phyloP scores from a whole-genome alignment of 1,140 invertebrate species.

The Drosophila mauritiana region DNA sequence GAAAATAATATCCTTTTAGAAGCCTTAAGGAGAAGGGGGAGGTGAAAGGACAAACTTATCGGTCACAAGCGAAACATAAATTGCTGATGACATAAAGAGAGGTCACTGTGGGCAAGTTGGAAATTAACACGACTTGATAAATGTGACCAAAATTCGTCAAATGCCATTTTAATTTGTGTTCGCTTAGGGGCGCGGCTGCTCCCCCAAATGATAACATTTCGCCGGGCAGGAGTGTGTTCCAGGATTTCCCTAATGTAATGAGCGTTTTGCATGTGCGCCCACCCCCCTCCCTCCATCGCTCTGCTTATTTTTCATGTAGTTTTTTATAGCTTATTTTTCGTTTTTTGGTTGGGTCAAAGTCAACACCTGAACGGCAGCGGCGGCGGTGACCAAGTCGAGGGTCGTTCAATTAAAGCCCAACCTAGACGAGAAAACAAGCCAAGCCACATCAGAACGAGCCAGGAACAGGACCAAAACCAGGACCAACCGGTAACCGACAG shows the following conservation, averaged over 20 bases:
- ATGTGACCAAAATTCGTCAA: constrained; percentile 73
- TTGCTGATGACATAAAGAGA: background rate
- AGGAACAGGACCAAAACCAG: constrained; percentile 6
- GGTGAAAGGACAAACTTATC: constrained; percentile 2
- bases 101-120: constrained; percentile 8
- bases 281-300: background rate
- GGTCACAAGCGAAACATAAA: constrained; percentile 4
- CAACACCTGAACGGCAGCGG: constrained; percentile 60
- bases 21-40: background rate
- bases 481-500: constrained; percentile 16
- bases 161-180: constrained; percentile 71
- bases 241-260: constrained; percentile 69
- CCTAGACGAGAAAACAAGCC: constrained; percentile 38
- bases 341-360: constrained; percentile 61
- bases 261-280: constrained; percentile 70
- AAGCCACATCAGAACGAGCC: constrained; percentile 28
- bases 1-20: constrained; percentile 4
- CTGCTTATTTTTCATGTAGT: constrained; percentile 29
- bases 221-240: background rate
- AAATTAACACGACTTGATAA: constrained; percentile 73
- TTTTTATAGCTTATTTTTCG: background rate
- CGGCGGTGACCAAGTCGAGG: constrained; percentile 36
- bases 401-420: constrained; percentile 71
- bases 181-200: constrained; percentile 39
- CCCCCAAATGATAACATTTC: constrained; percentile 35